Conservation (phyloP, 2,113 vertebrate genomes). For the Axis porcinus region DNA sequence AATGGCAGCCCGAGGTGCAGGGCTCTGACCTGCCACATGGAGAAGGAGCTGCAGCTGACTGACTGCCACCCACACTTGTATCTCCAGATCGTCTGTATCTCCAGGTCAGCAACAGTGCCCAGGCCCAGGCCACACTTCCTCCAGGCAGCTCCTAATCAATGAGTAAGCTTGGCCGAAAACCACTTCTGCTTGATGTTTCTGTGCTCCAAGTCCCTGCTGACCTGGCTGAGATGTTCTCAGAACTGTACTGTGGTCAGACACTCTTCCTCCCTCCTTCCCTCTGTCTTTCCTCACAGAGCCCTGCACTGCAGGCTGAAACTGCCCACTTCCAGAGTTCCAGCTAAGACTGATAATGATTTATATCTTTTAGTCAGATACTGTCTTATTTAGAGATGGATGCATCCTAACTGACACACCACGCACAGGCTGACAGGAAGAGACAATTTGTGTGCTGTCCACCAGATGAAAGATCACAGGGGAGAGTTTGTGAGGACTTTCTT, state of each 20-base stretch:
- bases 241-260: not conserved
- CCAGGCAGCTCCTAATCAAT: not conserved
- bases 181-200: not conserved
- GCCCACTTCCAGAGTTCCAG: not conserved
- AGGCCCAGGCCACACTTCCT: not conserved
- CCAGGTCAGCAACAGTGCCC: not conserved
- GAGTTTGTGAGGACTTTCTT: not conserved
- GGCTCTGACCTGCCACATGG: not conserved
- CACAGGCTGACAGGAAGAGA: not conserved
- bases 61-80: not conserved
- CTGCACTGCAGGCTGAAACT: not conserved
- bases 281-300: not conserved
- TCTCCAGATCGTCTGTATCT: not conserved
- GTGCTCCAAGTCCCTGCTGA: not conserved
- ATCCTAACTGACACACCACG: not conserved
- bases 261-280: not conserved
- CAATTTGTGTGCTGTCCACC: not conserved
- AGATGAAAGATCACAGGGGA: not conserved
- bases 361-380: not conserved
- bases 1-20: not conserved
- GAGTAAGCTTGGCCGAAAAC: not conserved
- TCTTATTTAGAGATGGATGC: not conserved
- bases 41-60: not conserved
- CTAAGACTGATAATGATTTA: not conserved
- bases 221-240: not conserved